Conservation (phyloP, 2,888 invertebrate genomes). For the Digitonthophagus gazella region DNA sequence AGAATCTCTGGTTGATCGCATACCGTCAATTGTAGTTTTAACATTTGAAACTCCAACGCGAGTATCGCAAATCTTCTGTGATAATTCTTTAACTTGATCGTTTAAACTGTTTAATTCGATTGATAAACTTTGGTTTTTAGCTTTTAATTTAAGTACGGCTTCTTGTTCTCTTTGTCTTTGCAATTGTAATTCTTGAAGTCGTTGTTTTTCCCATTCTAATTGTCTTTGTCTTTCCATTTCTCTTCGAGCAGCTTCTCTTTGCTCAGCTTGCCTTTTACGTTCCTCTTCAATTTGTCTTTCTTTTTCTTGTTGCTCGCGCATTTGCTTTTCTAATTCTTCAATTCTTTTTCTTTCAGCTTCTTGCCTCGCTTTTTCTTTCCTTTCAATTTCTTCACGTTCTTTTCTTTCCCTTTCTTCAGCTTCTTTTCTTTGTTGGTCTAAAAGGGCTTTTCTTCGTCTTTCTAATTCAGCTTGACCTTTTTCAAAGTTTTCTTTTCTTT, state of each 20-base stretch:
- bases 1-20: slow-evolving; percentile 88
- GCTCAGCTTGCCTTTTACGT: slow-evolving; percentile 74
- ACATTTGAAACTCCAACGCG: slow-evolving; percentile 85
- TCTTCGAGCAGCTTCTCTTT: slow-evolving; percentile 75
- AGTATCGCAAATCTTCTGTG: slow-evolving; percentile 78
- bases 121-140: slow-evolving; percentile 78
- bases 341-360: slow-evolving; percentile 77
- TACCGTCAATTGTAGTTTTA: slow-evolving; percentile 94
- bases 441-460: slow-evolving; percentile 79
- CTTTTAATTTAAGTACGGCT: slow-evolving; percentile 80
- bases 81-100: slow-evolving; percentile 69
- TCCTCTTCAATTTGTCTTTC: slow-evolving; percentile 76
- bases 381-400: slow-evolving; percentile 86
- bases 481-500: slow-evolving; percentile 94
- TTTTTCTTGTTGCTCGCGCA: slow-evolving; percentile 74
- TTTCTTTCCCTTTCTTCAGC: slow-evolving; percentile 90
- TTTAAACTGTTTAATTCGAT: slow-evolving; percentile 70
- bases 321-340: slow-evolving; percentile 81
- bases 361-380: slow-evolving; percentile 75
- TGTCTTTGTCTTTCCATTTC: slow-evolving; percentile 95
- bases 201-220: slow-evolving; percentile 93
- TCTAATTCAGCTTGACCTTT: slow-evolving; percentile 98
- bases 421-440: slow-evolving; percentile 87
- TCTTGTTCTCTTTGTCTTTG: slow-evolving; percentile 84
- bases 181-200: slow-evolving; percentile 76